phyloP scores from a whole-genome alignment of 2,888 invertebrate species.

The Morpho deidamia region DNA sequence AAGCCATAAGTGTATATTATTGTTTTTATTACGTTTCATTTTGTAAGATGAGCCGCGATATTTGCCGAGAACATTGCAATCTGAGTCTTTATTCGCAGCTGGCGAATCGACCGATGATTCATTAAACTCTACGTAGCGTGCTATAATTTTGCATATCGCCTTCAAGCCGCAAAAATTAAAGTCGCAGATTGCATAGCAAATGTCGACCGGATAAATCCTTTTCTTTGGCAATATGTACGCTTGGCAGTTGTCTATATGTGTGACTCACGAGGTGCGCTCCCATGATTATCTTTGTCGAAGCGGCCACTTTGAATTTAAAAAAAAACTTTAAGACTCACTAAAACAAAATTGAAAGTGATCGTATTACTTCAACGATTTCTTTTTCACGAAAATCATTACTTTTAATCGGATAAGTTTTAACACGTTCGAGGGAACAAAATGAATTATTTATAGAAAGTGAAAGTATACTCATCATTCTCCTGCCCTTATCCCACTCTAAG shows the following conservation, averaged over 20 bases:
- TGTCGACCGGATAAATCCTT: constrained; percentile 41
- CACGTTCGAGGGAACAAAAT: no score
- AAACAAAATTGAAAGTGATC: constrained; percentile 32
- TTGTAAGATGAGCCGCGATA: constrained; percentile 51
- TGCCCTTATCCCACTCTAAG: no score
- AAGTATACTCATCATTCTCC: no score
- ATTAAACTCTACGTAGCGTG: constrained; percentile 42
- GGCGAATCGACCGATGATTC: constrained; percentile 57
- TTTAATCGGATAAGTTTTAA: no score
- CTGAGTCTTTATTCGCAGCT: constrained; percentile 59
- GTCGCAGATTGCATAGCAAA: constrained; percentile 42
- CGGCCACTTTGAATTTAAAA: constrained; percentile 29
- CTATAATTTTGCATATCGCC: constrained; percentile 28
- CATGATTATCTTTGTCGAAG: constrained; percentile 48
- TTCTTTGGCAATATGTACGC: constrained; percentile 36
- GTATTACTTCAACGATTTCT: constrained; percentile 28
- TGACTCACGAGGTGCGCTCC: constrained; percentile 62
- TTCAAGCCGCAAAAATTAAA: constrained; percentile 34
- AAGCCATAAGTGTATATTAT: constrained; percentile 20
- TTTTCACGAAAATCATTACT: not conserved
- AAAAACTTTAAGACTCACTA: constrained; percentile 32
- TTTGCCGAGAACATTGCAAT: constrained; percentile 55
- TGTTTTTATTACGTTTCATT: constrained; percentile 41
- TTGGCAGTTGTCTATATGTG: constrained; percentile 52
- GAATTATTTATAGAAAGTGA: no score